Conservation (phyloP, 2,888 invertebrate species). For the Drosophila anomalipes region DNA sequence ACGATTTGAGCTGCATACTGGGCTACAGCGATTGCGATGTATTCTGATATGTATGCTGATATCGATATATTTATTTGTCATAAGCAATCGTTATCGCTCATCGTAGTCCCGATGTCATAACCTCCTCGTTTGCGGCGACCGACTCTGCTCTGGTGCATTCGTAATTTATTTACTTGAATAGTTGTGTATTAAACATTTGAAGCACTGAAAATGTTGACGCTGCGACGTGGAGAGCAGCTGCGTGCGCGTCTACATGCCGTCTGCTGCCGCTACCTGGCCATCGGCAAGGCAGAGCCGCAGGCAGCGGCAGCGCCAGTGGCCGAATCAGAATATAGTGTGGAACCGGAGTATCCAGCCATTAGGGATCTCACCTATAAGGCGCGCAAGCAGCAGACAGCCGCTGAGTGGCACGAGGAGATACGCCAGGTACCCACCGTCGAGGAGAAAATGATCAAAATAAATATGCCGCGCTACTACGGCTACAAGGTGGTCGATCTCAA, state of each 20-base stretch:
- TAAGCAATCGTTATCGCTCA: conserved; percentile 20
- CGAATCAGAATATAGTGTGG: conserved; percentile 67
- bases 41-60: background rate
- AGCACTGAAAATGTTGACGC: conserved; percentile 54
- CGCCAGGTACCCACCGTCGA: conserved; percentile 90
- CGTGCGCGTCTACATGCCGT: conserved; percentile 41
- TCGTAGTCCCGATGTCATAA: conserved; percentile 50
- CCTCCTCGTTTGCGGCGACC: conserved; percentile 54
- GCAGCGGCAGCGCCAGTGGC: conserved; percentile 12
- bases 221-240: conserved; percentile 55
- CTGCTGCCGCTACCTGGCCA: conserved; percentile 38
- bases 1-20: background rate
- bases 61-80: background rate
- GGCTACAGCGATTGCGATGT: background rate
- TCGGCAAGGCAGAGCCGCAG: conserved; percentile 37
- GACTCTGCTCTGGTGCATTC: background rate
- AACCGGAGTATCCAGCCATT: conserved; percentile 80
- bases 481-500: conserved; percentile 88
- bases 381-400: conserved; percentile 85
- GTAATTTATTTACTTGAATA: conserved; percentile 37
- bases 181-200: conserved; percentile 46
- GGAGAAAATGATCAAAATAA: conserved; percentile 93
- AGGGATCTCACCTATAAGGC: conserved; percentile 87
- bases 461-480: conserved; percentile 93
- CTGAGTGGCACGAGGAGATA: conserved; percentile 87